A percentile compares a stretch with the other conserved stretches of the same genome.
These are phyloP conservation scores for Hydrozoanthus gracilis DNA, from an alignment of 92 coral and sea anemone genomes.

Conservation along the genomic window DNA sequence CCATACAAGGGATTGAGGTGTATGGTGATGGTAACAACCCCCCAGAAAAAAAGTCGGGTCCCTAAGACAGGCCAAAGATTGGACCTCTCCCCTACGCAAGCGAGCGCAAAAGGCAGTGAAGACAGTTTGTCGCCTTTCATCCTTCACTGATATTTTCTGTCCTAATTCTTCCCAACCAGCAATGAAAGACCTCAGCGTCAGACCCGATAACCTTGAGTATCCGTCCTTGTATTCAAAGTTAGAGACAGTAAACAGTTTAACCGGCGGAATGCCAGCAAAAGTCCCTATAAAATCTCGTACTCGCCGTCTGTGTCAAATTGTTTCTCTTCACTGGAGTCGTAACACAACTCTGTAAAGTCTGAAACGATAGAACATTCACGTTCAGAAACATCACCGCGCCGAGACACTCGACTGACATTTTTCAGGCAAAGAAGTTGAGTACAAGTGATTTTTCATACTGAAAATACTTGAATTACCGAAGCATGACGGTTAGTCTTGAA, in stretches of 20 bases:
- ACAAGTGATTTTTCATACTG: no score
- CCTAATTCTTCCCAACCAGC: background rate
- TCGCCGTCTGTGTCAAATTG: constrained; percentile 92
- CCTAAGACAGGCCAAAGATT: no score
- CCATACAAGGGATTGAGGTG: no score
- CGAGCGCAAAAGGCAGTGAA: no score
- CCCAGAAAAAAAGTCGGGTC: no score
- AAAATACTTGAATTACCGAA: no score
- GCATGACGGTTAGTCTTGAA: no score
- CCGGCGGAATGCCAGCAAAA: background rate
- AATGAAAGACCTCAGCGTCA: background rate
- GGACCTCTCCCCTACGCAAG: no score
- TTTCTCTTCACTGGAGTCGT: constrained; percentile 82
- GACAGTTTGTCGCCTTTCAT: background rate
- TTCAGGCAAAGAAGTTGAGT: no score
- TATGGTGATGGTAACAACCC: no score
- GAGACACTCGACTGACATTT: no score
- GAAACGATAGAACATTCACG: background rate
- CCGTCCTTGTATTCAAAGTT: background rate
- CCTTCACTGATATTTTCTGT: background rate
- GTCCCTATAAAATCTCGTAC: constrained; percentile 77
- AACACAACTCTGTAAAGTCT: constrained; percentile 88
- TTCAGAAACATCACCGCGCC: background rate
- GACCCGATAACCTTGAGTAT: no score
- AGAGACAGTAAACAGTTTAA: background rate